These are phyloP conservation scores for Ptiloglossa arizonensis DNA, from an alignment of 1,140 invertebrate species.

Conservation along the genomic window DNA sequence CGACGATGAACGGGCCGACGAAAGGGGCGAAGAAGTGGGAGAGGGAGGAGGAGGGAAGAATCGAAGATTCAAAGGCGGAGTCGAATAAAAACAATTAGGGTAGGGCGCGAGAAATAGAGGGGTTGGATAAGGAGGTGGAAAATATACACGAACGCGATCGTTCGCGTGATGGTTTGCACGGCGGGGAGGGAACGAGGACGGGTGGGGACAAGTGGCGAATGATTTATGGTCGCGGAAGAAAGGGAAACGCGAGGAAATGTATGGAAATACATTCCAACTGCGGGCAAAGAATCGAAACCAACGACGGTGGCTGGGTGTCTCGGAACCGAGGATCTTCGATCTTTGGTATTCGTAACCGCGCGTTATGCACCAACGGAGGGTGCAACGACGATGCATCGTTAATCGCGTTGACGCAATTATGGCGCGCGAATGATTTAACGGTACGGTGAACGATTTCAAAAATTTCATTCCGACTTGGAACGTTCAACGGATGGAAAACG, in stretches of 20 bases:
- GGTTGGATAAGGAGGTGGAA: not conserved
- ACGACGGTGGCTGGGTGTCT: too few species aligned
- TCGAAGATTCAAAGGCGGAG: not conserved
- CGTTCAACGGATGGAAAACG: too few species aligned
- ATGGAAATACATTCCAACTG: constrained; percentile 5
- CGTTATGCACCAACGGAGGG: too few species aligned
- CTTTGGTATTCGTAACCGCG: not conserved
- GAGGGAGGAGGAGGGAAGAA: too few species aligned
- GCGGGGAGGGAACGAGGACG: too few species aligned
- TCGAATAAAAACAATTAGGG: constrained; percentile 18
- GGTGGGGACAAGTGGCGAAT: not conserved
- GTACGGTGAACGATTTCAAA: too few species aligned
- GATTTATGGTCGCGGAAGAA: not conserved
- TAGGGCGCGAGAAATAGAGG: not conserved
- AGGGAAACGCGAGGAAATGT: not conserved
- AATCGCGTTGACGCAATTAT: too few species aligned
- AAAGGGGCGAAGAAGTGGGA: not conserved
- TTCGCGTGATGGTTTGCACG: not conserved
- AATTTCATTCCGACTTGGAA: too few species aligned
- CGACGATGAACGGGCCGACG: not conserved
- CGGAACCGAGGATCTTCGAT: not conserved
- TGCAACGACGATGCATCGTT: too few species aligned
- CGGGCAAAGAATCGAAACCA: not conserved
- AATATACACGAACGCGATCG: not conserved
- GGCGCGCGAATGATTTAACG: too few species aligned